A percentile compares a stretch with the other conserved stretches of the same genome.
These are phyloP conservation scores for Oreochromis niloticus DNA, from an alignment of 2,113 vertebrate species.

Conservation along the genomic window DNA sequence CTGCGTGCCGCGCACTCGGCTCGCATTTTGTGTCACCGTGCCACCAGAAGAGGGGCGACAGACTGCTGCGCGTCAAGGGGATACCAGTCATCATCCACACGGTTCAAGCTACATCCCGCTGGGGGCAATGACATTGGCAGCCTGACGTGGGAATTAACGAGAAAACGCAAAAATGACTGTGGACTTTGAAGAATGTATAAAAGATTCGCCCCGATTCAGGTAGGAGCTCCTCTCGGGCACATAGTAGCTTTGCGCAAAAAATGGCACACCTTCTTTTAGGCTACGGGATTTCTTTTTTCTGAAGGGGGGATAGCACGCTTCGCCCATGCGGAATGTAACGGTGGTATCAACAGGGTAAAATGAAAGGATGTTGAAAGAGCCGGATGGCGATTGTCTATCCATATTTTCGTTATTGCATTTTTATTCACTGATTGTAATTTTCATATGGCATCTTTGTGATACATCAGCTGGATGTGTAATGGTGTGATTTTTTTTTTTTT, in stretches of 20 bases:
- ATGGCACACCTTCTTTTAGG: conserved; percentile 63
- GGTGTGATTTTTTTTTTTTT: background rate
- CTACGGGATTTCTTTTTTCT: background rate
- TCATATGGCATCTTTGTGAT: background rate
- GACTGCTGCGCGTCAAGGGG: conserved; percentile 35
- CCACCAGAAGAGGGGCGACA: conserved; percentile 43
- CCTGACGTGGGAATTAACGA: conserved; percentile 54
- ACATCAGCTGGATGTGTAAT: background rate
- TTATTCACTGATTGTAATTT: background rate
- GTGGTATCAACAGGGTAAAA: conserved; percentile 9
- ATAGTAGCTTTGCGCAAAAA: conserved; percentile 50
- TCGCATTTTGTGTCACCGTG: conserved; percentile 57
- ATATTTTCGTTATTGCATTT: background rate
- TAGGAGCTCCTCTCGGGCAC: conserved; percentile 42
- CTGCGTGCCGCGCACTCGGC: conserved; percentile 16
- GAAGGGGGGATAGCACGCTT: background rate
- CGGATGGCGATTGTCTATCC: background rate
- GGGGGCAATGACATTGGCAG: conserved; percentile 61
- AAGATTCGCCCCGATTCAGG: conserved; percentile 95
- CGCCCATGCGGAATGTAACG: background rate
- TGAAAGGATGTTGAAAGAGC: conserved; percentile 1
- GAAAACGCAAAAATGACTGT: conserved; percentile 83
- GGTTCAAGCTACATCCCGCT: conserved; percentile 24
- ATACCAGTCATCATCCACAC: conserved; percentile 28
- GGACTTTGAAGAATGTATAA: conserved; percentile 95